These are phyloP conservation scores for Tauraco hartlaubi DNA, from an alignment of 2,797 vertebrate genomes.

Conservation along the genomic window DNA sequence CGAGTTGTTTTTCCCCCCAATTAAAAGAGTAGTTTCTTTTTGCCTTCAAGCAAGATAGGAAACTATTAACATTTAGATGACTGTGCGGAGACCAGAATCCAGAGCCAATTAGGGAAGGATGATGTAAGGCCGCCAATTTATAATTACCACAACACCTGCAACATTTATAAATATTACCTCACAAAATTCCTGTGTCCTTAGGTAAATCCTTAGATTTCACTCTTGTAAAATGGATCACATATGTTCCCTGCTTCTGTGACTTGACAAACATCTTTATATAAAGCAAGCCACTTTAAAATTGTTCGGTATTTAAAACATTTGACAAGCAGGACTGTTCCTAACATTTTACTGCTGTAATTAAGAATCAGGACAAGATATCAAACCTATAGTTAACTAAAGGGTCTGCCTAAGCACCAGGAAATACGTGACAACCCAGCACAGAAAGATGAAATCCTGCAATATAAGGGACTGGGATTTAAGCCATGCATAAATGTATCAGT, in stretches of 20 bases:
- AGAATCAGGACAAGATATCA: neutral
- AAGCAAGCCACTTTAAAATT: neutral
- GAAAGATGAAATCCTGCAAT: neutral
- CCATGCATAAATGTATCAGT: neutral
- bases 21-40: neutral
- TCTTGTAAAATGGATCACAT: constrained; percentile 72
- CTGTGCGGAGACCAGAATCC: constrained; percentile 17
- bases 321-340: neutral
- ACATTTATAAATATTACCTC: constrained; percentile 73
- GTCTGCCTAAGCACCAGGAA: neutral
- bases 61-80: constrained; percentile 34
- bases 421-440: neutral
- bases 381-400: neutral
- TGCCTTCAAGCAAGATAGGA: constrained; percentile 15
- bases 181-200: constrained; percentile 73
- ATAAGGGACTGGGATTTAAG: neutral
- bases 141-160: constrained; percentile 55
- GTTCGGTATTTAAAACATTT: constrained; percentile 24
- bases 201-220: constrained; percentile 59
- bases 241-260: constrained; percentile 43
- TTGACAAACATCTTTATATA: constrained; percentile 5
- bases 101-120: constrained; percentile 42
- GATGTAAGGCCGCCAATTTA: constrained; percentile 45
- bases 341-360: constrained; percentile 14
- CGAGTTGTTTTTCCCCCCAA: neutral